phyloP scores from a whole-genome alignment of 1,140 invertebrate species.

The Formica selysi region DNA sequence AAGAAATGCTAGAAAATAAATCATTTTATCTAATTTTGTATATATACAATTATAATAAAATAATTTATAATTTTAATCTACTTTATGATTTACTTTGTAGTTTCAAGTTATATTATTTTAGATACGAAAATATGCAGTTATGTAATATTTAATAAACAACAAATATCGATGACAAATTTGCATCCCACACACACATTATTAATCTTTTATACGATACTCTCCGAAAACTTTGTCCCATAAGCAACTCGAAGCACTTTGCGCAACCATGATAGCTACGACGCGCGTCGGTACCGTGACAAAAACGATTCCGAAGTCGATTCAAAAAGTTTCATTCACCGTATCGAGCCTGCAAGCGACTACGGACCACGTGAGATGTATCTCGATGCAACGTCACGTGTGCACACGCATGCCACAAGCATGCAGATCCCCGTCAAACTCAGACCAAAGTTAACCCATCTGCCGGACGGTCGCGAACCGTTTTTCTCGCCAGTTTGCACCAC shows the following conservation, averaged over 20 bases:
- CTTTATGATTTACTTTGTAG: no score
- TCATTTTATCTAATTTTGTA: no score
- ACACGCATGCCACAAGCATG: conserved; percentile 9
- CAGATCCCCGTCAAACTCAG: conserved; percentile 68
- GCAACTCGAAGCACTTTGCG: conserved; percentile 38
- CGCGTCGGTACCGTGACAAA: not conserved
- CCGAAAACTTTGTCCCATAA: conserved; percentile 44
- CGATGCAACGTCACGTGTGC: conserved; percentile 47
- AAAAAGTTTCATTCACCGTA: conserved; percentile 58
- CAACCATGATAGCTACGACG: conserved; percentile 22
- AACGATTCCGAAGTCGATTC: conserved; percentile 39
- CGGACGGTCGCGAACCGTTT: conserved; percentile 68
- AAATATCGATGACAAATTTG: conserved; percentile 5
- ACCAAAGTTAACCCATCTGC: conserved; percentile 77
- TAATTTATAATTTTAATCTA: no score
- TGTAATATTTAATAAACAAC: not conserved
- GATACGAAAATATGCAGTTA: no score
- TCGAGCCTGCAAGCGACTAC: conserved; percentile 7
- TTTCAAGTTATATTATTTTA: no score
- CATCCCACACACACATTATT: not conserved
- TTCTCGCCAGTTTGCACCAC: conserved; percentile 72
- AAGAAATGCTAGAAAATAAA: no score
- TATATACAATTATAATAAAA: no score
- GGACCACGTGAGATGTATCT: conserved; percentile 64
- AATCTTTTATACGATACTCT: not conserved